Base-by-base conservation (phyloP, 1,140 invertebrate genomes). In the Drosophila miranda region DNA sequence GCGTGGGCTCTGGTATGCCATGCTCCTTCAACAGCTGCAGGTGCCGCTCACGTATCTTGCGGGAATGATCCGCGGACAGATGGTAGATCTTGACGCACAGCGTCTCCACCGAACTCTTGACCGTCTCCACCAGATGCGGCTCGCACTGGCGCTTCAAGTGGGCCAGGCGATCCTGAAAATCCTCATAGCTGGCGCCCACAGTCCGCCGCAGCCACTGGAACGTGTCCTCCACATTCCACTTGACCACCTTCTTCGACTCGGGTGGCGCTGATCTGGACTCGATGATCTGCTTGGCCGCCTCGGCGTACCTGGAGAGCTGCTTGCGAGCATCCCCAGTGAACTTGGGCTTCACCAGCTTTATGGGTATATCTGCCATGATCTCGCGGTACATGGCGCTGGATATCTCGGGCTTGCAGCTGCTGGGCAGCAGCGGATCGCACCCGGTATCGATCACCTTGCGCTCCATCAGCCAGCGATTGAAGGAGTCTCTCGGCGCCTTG, bases 301-400 rank as follows among this genome's bases (percentile, higher is more conserved):
- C 98, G 0, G 98, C 98, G 91, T 99, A 99, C 43, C 96, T 94
- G 6, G 97, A 97, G 1, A 99, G 91, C 89, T 99, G 98, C 91
- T 99, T 99, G n/a, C 98, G 93, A 0, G 98, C 98, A 92, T 99
- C 98, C 5, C 96, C 97, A 6, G 97, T 98, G 89, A 97, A 99
- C 91, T 98, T 99, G 8, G 98, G 97, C 90, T 97, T 95, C 6
- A 97, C 94, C 45, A 99, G 93, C 92, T 98, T 99, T 30, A 99
- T 97, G 0, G 98, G 98, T 80, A 99, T 98, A 91, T 99, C 98
- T 91, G 98, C 98, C 97, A 99, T 99, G 28, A 99, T 98, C 93
- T 99, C 98, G 57, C 96, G 94, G 91, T 98, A 98, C 97, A 99
- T 98, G 4, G 96, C 96, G 89, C 95, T 94, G 1, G 98, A 98